Evolutionary conservation across 2,113 vertebrate genomes (phyloP), one percentile per base, ranked within the genome.

Genomic region (Onychostoma macrolepis): DNA sequence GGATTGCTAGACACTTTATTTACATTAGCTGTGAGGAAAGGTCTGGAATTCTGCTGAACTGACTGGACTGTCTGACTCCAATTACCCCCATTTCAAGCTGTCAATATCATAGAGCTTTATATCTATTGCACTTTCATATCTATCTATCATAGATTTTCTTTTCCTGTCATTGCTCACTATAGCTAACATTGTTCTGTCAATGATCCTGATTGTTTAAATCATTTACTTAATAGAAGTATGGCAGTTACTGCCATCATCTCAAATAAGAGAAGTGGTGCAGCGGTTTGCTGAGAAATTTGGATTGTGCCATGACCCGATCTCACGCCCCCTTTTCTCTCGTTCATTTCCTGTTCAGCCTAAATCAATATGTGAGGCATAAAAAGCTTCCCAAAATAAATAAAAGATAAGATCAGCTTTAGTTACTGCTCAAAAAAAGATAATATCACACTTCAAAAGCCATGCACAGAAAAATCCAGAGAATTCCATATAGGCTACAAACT

Each of bases 291-390:
- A 69, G 30, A 69, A 36, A 19, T 2, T 71, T 71, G 67, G 65
- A 45, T 48, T 17, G 12, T 30, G 50, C 24, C 50, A 53, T 56
- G 48, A 33, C 28, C 30, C 26, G 6, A 77, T 30, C 13, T 13
- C 26, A 48, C 45, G 6, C n/a, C 45, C 45, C 17, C 15, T 36
- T 36, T 33, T 8, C 30, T 36, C 48, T 58, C 12, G 36, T 7
- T 79, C 38, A 75, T 75, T 75, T 75, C 71, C 71, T 41, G 71
- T 75, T 75, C 36, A 41, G 71, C 11, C 19, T 74, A 74, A 74
- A 74, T 76, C 74, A 76, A 48, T 28, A 48, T 26, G 43, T 5
- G 19, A 41, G 36, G 21, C 9, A 63, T 17, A 58, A 80, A 61
- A 61, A 63, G 74, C 43, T 43, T 48, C n/a, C n/a, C 11, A 43